Evolutionary conservation across 2,888 invertebrate genomes (phyloP), one percentile per base, ranked within the genome.

Genomic region (Empis livida): DNA sequence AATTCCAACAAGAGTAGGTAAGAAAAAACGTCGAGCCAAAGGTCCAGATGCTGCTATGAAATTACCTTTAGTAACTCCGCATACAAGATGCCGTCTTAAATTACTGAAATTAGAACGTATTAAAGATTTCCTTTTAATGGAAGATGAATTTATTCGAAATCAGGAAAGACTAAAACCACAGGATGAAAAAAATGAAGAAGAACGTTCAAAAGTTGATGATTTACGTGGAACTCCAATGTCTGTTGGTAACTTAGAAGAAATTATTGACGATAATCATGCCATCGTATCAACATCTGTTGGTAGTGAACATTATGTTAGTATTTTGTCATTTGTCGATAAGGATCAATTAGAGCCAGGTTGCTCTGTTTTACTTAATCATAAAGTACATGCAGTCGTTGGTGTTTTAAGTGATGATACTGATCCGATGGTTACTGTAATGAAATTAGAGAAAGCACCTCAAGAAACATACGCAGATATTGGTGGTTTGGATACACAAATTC

Each of bases 361-460:
- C 69, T 95, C 97, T 2, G 99, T 99, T 3, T 74, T 99, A 9
- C 74, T 99, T 9, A 99, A 99, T 70, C 99, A 99, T 68, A 99
- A 99, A 78, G 96, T 96, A 2, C 96, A 99, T 74, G 95, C 96
- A 42, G 96, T 99, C n/a, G 96, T 99, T 30, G 97, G 99, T 46
- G 95, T 97, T 1, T 71, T 97, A n/a, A 87, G 93, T 20, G 99
- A 99, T 71, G 97, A 99, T 64, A 97, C 96, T 11, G 99, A 99
- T 71, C 99, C 99, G 5, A 99, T 99, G 97, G 99, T 99, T 3
- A 97, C 96, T 11, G 99, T 99, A 2, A 99, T 99, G 99, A 99
- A 99, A 68, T 72, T 99, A 42, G 99, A 99, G 65, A 99, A 99
- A 64, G 99, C 99, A 10, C 99, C 99, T 1, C 96, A 95, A 67